A percentile compares a stretch with the other conserved stretches of the same genome.
Evolutionary conservation across 1,140 invertebrate species (phyloP).

Genomic region (Cyrtorhinus lividipennis): DNA sequence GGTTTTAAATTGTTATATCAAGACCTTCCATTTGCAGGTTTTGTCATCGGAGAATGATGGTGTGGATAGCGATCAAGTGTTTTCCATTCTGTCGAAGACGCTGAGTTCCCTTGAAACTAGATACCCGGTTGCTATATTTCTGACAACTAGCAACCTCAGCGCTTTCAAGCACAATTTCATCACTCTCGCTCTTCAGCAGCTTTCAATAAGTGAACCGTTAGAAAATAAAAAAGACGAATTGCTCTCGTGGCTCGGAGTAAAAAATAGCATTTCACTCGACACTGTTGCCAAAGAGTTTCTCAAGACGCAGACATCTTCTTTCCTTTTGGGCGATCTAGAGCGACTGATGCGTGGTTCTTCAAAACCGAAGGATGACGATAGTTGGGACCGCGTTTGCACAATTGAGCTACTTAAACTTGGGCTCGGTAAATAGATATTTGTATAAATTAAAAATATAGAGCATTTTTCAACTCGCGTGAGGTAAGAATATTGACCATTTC

Average conservation of each 20-base stretch:
- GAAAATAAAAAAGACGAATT: constrained; percentile 5
- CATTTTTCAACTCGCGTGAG: not conserved
- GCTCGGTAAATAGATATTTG: constrained; percentile 9
- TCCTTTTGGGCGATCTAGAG: not conserved
- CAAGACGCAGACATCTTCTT: constrained; percentile 3
- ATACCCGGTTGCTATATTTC: constrained; percentile 1
- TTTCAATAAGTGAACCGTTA: not conserved
- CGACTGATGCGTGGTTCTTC: constrained; percentile 5
- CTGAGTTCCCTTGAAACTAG: not conserved
- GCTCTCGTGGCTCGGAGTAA: constrained; percentile 7
- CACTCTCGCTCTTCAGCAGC: constrained; percentile 3
- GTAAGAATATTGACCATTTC: too few relatives aligned
- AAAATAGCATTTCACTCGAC: not conserved
- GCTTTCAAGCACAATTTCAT: not conserved
- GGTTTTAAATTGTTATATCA: not conserved
- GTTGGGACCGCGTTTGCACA: not conserved
- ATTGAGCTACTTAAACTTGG: constrained; percentile 1
- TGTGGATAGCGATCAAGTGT: constrained; percentile 13
- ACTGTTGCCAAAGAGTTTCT: not conserved
- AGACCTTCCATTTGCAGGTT: constrained; percentile 4
- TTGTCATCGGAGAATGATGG: constrained; percentile 2
- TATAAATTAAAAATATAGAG: constrained; percentile 1
- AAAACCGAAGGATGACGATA: not conserved
- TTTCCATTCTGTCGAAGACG: not conserved
- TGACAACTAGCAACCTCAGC: constrained; percentile 4